A percentile compares a stretch with the other conserved stretches of the same genome.
Evolutionary conservation across 2,113 vertebrate genomes (phyloP).

Genomic region (Acrocephalus kingi): DNA sequence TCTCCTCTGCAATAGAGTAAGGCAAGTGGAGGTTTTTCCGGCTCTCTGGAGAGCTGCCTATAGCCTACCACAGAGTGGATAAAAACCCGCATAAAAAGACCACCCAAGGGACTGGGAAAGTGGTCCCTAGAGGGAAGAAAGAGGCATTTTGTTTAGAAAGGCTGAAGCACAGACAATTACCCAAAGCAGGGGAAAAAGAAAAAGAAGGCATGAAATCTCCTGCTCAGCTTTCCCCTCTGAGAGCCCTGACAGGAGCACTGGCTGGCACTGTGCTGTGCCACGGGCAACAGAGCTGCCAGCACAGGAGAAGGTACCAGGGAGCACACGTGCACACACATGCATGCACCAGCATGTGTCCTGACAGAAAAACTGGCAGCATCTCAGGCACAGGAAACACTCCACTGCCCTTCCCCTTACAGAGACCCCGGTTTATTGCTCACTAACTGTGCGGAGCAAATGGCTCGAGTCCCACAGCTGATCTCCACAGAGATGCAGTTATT

Average conservation of each 20-base stretch:
- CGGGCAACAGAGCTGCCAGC: background rate
- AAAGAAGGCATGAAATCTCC: no score
- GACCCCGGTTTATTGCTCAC: background rate
- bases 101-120: slow-evolving; percentile 68
- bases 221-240: fast-evolving
- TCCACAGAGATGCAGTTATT: background rate
- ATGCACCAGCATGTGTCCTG: fast-evolving
- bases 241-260: background rate
- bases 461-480: background rate
- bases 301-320: fast-evolving
- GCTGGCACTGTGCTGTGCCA: fast-evolving
- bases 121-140: slow-evolving; percentile 57
- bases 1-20: background rate
- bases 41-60: slow-evolving; percentile 50
- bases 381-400: background rate
- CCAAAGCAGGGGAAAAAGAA: background rate
- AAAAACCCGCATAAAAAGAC: slow-evolving; percentile 57
- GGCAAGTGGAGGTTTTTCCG: background rate
- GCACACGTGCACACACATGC: fast-evolving
- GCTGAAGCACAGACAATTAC: slow-evolving; percentile 48
- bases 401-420: background rate
- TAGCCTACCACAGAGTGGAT: slow-evolving; percentile 37
- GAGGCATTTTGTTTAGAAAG: slow-evolving; percentile 57
- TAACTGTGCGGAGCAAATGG: background rate
- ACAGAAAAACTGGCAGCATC: fast-evolving